These are phyloP conservation scores for Endotricha flammealis DNA, from an alignment of 2,888 invertebrate species.

Conservation along the genomic window DNA sequence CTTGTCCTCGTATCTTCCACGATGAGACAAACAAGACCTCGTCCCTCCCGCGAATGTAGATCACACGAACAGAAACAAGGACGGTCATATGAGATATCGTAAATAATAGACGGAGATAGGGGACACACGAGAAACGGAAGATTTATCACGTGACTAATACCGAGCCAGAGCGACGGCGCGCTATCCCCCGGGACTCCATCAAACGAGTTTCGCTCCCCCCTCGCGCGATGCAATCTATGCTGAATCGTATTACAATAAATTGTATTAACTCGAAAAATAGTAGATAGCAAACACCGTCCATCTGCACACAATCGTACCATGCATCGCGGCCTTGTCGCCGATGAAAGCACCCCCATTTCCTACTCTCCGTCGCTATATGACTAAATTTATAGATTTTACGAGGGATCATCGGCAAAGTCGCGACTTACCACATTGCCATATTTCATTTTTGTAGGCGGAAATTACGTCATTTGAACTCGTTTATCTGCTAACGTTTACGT, in stretches of 20 bases:
- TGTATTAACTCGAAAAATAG: slow-evolving; percentile 78
- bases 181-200: slow-evolving; percentile 71
- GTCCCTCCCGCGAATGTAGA: slow-evolving; percentile 52
- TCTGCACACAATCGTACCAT: slow-evolving; percentile 70
- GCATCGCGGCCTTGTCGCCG: slow-evolving; percentile 40
- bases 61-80: slow-evolving; percentile 57
- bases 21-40: slow-evolving; percentile 53
- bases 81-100: slow-evolving; percentile 44
- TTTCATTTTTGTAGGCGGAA: slow-evolving; percentile 67
- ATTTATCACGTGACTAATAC: slow-evolving; percentile 78
- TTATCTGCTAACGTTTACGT: slow-evolving; percentile 32
- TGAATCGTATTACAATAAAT: slow-evolving; percentile 79
- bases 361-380: slow-evolving; percentile 42
- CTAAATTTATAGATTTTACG: slow-evolving; percentile 73
- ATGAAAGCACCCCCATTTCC: slow-evolving; percentile 57
- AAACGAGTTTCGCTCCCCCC: slow-evolving; percentile 76
- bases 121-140: slow-evolving; percentile 53
- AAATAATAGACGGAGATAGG: slow-evolving; percentile 55
- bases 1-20: slow-evolving; percentile 47
- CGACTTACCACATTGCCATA: slow-evolving; percentile 67
- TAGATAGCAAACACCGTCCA: slow-evolving; percentile 77
- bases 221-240: slow-evolving; percentile 76
- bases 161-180: slow-evolving; percentile 65
- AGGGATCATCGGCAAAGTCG: slow-evolving; percentile 68
- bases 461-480: slow-evolving; percentile 59